A percentile compares a stretch with the other conserved stretches of the same genome.
These are phyloP conservation scores for Sweltsa coloradensis DNA, from an alignment of 1,140 invertebrate genomes.

Conservation along the genomic window DNA sequence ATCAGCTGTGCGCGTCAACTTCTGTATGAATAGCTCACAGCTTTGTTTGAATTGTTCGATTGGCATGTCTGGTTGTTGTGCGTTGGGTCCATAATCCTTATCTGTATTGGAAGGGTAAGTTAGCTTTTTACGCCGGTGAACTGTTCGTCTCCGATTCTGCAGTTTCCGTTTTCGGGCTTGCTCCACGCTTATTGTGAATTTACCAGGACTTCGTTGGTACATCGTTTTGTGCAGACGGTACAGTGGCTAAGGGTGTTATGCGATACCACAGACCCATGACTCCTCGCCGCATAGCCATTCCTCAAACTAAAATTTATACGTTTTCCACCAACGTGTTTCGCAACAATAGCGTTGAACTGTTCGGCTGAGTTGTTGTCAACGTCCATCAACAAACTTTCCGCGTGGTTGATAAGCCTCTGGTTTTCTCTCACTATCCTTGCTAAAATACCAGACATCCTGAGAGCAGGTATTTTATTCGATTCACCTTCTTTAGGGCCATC, in stretches of 20 bases:
- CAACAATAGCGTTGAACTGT: constrained; percentile 24
- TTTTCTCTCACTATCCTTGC: background rate
- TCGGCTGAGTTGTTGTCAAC: constrained; percentile 30
- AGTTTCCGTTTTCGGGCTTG: constrained; percentile 1
- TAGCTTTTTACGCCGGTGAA: background rate
- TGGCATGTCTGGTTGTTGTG: constrained; percentile 14
- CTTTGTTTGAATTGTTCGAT: background rate
- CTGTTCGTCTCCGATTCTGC: background rate
- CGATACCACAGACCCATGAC: constrained; percentile 20
- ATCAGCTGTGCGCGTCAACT: background rate
- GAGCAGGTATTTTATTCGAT: constrained; percentile 17
- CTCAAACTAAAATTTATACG: constrained; percentile 22
- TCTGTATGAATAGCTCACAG: background rate
- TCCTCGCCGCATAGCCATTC: constrained; percentile 22
- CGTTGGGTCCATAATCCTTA: constrained; percentile 18
- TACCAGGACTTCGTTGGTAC: background rate
- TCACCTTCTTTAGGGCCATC: constrained; percentile 12
- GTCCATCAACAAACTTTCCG: constrained; percentile 23
- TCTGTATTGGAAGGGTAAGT: constrained; percentile 1
- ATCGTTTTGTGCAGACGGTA: background rate
- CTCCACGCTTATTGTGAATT: background rate
- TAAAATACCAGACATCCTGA: constrained; percentile 10
- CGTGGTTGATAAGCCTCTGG: constrained; percentile 1
- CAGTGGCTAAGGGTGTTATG: constrained; percentile 19
- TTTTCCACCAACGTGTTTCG: constrained; percentile 28